Evolutionary conservation across 1,140 invertebrate genomes (phyloP).

Genomic region (Nasonia vitripennis): DNA sequence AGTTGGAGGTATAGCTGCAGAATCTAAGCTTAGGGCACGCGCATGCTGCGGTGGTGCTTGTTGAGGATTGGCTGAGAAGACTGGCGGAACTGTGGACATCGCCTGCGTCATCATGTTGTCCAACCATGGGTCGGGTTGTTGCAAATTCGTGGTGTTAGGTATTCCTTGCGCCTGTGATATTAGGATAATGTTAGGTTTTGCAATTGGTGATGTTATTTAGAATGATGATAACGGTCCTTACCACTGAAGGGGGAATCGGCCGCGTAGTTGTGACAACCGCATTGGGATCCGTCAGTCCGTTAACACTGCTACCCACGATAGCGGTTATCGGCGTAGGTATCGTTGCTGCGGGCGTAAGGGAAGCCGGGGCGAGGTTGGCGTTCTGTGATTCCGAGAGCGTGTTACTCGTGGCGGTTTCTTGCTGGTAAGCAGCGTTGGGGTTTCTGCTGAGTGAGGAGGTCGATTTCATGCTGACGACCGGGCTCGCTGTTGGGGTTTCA

Average conservation of each 20-base stretch:
- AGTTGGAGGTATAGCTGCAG: slow-evolving; percentile 67
- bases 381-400: slow-evolving; percentile 63
- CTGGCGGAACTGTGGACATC: slow-evolving; percentile 59
- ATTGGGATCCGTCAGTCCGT: background rate
- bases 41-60: slow-evolving; percentile 79
- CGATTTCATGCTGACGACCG: slow-evolving; percentile 70
- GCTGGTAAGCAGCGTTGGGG: slow-evolving; percentile 57
- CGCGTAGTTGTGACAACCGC: background rate
- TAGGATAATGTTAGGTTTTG: background rate
- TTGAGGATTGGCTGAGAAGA: slow-evolving; percentile 70
- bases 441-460: slow-evolving; percentile 67
- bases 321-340: background rate
- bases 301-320: slow-evolving; percentile 42
- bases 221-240: background rate
- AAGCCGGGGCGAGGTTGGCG: slow-evolving; percentile 59
- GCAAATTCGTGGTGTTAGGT: slow-evolving; percentile 72
- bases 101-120: slow-evolving; percentile 78
- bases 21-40: slow-evolving; percentile 78
- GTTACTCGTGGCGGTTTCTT: slow-evolving; percentile 54
- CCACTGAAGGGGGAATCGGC: slow-evolving; percentile 13
- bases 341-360: slow-evolving; percentile 54
- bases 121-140: slow-evolving; percentile 86
- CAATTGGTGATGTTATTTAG: too few species aligned
- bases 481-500: slow-evolving; percentile 68
- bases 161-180: slow-evolving; percentile 64